These are phyloP conservation scores for Hassar affinis DNA, from an alignment of 2,113 vertebrate genomes.

Conservation along the genomic window DNA sequence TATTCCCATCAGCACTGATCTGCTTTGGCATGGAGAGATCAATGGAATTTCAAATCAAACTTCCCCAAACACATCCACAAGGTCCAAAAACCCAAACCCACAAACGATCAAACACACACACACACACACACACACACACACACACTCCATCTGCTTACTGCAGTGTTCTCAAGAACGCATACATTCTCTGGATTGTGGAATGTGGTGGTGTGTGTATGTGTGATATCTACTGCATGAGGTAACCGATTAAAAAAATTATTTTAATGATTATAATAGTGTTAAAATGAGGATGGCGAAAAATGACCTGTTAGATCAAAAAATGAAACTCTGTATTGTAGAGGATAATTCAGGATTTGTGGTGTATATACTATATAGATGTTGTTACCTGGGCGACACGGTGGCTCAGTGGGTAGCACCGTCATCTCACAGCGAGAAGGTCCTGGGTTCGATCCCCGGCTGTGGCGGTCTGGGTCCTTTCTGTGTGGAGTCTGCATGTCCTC, in stretches of 20 bases:
- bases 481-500: too few species aligned
- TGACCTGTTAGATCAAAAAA: not conserved
- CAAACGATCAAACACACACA: constrained; percentile 15
- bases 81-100: not conserved
- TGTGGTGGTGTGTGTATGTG: not conserved
- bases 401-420: too few species aligned
- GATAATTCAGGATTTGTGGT: not conserved
- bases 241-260: not conserved
- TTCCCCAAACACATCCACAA: constrained; percentile 21
- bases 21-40: constrained; percentile 35
- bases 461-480: too few species aligned
- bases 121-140: constrained; percentile 4
- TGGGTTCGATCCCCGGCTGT: too few species aligned
- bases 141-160: not conserved
- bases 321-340: not conserved
- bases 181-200: not conserved
- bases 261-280: too few species aligned
- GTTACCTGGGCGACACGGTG: too few species aligned
- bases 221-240: not conserved
- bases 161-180: not conserved
- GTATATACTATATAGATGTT: not conserved
- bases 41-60: constrained; percentile 46
- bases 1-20: constrained; percentile 34
- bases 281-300: not conserved
- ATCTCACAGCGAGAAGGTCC: too few species aligned